phyloP scores from a whole-genome alignment of 2,113 vertebrate species.

The Nothoprocta pentlandii region DNA sequence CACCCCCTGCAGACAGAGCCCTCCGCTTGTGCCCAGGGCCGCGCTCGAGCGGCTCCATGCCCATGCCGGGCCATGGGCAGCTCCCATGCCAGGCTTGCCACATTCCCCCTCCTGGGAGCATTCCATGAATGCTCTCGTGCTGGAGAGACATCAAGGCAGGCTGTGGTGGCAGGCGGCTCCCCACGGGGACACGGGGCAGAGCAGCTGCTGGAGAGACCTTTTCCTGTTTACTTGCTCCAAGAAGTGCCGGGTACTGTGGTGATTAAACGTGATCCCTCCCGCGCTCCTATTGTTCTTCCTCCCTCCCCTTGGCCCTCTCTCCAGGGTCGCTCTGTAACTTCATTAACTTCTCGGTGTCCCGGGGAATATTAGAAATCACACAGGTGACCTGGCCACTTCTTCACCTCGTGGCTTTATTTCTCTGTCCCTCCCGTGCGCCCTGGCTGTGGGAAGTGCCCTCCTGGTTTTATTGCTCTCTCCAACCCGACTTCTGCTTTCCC shows the following conservation, averaged over 20 bases:
- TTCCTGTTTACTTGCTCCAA: constrained; percentile 75
- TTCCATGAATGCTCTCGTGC: neutral
- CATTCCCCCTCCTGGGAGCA: accelerated
- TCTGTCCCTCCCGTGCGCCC: neutral
- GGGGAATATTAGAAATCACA: neutral
- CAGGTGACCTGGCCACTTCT: neutral
- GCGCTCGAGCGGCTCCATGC: neutral
- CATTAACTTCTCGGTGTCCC: neutral
- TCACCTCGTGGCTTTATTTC: neutral
- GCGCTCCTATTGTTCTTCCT: neutral
- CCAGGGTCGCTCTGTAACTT: neutral
- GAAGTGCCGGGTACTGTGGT: constrained; percentile 6
- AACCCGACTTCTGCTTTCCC: neutral
- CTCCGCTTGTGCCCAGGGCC: neutral
- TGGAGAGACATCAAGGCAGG: neutral
- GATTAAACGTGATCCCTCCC: constrained; percentile 35
- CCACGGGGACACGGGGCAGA: neutral
- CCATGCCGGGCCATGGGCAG: neutral
- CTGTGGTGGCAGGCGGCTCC: neutral
- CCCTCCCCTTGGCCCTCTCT: neutral
- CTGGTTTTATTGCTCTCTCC: neutral
- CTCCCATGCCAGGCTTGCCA: neutral
- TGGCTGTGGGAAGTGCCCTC: too few species aligned
- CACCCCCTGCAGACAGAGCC: neutral
- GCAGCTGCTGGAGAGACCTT: constrained; percentile 61